phyloP scores from a whole-genome alignment of 2,888 invertebrate genomes.

The Pedicia rivosa region DNA sequence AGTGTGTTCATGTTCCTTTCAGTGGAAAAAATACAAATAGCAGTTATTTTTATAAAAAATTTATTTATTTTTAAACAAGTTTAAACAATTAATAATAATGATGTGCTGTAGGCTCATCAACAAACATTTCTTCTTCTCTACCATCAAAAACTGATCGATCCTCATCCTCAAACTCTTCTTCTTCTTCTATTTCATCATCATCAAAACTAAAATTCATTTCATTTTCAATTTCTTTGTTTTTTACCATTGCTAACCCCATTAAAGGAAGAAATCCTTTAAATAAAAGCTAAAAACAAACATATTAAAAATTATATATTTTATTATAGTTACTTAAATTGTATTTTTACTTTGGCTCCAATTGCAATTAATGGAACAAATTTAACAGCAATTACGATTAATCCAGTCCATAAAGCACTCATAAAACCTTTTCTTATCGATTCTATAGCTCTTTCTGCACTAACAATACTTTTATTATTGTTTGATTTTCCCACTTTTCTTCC shows the following conservation, averaged over 20 bases:
- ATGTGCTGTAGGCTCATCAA: no score
- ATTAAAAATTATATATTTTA: no score
- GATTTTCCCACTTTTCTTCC: background rate
- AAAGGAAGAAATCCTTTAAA: background rate
- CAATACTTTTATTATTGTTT: background rate
- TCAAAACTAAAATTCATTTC: background rate
- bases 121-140: no score
- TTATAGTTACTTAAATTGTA: background rate
- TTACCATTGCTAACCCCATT: background rate
- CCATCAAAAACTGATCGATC: no score
- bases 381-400: background rate
- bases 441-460: background rate
- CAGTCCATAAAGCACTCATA: conserved; percentile 1
- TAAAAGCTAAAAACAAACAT: background rate
- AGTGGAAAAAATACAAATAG: no score
- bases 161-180: background rate
- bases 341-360: background rate
- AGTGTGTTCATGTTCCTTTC: no score
- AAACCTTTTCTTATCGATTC: background rate
- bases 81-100: no score
- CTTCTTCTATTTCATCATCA: background rate
- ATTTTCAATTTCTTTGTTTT: background rate
- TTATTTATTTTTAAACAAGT: no score
- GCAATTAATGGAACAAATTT: background rate
- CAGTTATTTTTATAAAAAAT: no score